Conservation (phyloP, 2,113 vertebrate genomes). For the Toxostoma redivivum region DNA sequence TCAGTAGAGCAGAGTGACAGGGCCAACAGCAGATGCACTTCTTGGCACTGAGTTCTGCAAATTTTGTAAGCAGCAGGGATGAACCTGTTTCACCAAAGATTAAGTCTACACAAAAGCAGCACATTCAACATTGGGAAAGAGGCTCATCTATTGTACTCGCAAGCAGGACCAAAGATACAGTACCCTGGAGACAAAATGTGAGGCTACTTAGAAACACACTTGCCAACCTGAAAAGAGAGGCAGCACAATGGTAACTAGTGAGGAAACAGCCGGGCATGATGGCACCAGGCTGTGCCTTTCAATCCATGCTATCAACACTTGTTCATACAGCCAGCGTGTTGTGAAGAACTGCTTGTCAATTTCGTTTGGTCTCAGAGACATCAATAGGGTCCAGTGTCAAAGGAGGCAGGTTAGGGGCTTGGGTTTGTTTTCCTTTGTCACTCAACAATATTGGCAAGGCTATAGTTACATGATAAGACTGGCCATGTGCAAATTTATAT, state of each 20-base stretch:
- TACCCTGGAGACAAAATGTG: constrained; percentile 52
- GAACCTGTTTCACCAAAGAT: constrained; percentile 61
- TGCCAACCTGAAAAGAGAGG: constrained; percentile 41
- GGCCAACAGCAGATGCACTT: constrained; percentile 71
- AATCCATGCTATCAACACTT: constrained; percentile 61
- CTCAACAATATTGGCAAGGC: constrained; percentile 17
- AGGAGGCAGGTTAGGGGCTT: background rate
- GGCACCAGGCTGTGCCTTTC: constrained; percentile 74
- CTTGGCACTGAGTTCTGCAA: constrained; percentile 45
- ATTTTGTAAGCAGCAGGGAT: constrained; percentile 62
- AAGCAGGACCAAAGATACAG: constrained; percentile 57
- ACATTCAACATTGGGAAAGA: constrained; percentile 43
- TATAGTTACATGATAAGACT: background rate
- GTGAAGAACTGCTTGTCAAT: constrained; percentile 52
- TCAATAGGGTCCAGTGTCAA: constrained; percentile 31
- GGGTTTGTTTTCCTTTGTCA: constrained; percentile 14
- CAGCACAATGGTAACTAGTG: constrained; percentile 56
- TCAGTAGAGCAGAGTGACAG: constrained; percentile 60
- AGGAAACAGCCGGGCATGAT: constrained; percentile 67
- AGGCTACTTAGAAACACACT: constrained; percentile 41
- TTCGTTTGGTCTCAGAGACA: constrained; percentile 62
- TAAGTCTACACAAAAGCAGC: constrained; percentile 49
- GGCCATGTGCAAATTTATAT: background rate
- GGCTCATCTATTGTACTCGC: constrained; percentile 56
- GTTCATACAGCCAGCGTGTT: constrained; percentile 8